Percentiles rank a stretch among this genome's conserved stretches.
phyloP scores from a whole-genome alignment of 2,888 invertebrate genomes.

The Parnassius mnemosyne region DNA sequence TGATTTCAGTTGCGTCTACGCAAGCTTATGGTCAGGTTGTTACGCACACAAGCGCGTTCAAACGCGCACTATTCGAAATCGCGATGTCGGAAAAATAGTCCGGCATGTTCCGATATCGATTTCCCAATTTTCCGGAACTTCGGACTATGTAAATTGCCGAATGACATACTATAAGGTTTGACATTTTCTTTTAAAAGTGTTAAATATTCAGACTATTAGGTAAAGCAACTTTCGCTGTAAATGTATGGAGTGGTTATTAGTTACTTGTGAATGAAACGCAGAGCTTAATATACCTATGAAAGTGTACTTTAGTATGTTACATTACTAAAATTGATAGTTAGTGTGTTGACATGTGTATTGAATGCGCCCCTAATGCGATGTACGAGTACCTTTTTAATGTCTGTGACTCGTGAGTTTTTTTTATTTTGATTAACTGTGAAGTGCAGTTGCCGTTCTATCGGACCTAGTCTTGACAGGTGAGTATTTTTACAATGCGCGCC shows the following conservation, averaged over 20 bases:
- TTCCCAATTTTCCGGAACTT: slow-evolving; percentile 31
- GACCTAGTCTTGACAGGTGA: slow-evolving; percentile 32
- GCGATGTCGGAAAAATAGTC: slow-evolving; percentile 58
- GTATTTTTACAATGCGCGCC: slow-evolving; percentile 25
- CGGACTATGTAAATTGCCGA: slow-evolving; percentile 19
- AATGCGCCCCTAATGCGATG: slow-evolving; percentile 17
- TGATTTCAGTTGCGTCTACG: slow-evolving; percentile 79
- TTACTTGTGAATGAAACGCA: slow-evolving; percentile 21
- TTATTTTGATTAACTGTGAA: slow-evolving; percentile 35
- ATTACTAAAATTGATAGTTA: slow-evolving; percentile 1
- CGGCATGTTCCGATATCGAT: slow-evolving; percentile 35
- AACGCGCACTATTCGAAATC: slow-evolving; percentile 42
- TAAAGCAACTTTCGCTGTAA: slow-evolving; percentile 23
- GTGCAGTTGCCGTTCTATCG: slow-evolving; percentile 30
- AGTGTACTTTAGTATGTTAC: slow-evolving; percentile 21
- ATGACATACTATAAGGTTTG: slow-evolving; percentile 11
- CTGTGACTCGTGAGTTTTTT: slow-evolving; percentile 27
- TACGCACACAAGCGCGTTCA: slow-evolving; percentile 58
- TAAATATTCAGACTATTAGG: slow-evolving; percentile 16
- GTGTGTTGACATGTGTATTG: slow-evolving; percentile 27
- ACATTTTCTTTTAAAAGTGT: slow-evolving; percentile 15
- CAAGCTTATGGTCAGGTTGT: slow-evolving; percentile 74
- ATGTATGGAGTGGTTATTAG: slow-evolving; percentile 19
- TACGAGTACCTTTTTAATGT: slow-evolving; percentile 19
- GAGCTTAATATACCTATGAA: slow-evolving; percentile 8